phyloP scores from a whole-genome alignment of 2,113 vertebrate species.

The Chionis minor region DNA sequence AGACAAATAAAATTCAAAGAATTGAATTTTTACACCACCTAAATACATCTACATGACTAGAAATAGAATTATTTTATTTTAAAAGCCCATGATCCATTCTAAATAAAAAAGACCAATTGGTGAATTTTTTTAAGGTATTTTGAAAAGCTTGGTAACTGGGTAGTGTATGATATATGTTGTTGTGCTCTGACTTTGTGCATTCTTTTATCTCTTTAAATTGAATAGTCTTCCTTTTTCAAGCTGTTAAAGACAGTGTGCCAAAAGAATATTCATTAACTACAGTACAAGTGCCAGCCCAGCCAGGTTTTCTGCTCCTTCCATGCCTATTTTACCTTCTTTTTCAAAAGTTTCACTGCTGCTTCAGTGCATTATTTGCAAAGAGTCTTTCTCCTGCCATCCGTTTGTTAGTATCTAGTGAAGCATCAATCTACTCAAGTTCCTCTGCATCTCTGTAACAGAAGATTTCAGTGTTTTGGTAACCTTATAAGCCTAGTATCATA shows the following conservation, averaged over 20 bases:
- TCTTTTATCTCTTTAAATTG: background rate
- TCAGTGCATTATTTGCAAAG: slow-evolving; percentile 38
- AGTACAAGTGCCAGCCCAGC: background rate
- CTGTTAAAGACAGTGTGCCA: background rate
- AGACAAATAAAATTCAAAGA: background rate
- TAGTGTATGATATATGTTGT: background rate
- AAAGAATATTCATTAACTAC: slow-evolving; percentile 20
- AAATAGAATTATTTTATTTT: background rate
- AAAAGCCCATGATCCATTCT: background rate
- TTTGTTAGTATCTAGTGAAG: slow-evolving; percentile 19
- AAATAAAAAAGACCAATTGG: background rate
- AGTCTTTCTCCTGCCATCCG: slow-evolving; percentile 17
- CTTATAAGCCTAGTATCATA: slow-evolving; percentile 3
- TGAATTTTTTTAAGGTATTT: background rate
- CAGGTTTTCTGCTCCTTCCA: background rate
- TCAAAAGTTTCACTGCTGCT: slow-evolving; percentile 12
- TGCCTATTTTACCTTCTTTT: background rate
- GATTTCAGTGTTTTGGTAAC: slow-evolving; percentile 45
- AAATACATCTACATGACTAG: background rate
- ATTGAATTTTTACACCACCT: background rate
- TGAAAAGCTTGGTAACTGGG: background rate
- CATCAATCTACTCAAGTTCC: slow-evolving; percentile 31
- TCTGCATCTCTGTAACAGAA: background rate
- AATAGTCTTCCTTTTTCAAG: background rate
- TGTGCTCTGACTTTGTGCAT: background rate